Evolutionary conservation across 2,113 vertebrate species (phyloP), one percentile per base, ranked within the genome.

Genomic region (Entomyzon cyanotis): DNA sequence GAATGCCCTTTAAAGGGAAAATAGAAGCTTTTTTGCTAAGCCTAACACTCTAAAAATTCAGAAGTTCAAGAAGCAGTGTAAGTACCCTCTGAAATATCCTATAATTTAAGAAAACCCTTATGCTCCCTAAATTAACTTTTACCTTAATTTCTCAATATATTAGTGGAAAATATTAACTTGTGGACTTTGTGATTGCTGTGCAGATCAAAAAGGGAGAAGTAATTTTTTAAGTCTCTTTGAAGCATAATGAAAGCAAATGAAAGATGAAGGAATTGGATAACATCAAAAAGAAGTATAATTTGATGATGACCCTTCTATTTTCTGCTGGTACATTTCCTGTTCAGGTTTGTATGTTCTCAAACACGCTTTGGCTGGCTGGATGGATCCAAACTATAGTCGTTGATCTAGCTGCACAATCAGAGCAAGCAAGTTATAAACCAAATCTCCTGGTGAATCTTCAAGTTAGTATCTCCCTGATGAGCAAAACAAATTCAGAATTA

Each of bases 221-320:
- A 75, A n/a, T 81, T 86, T 84, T 87, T 94, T 14, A 85, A 93
- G 50, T 83, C 47, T 74, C 79, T 93, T 93, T 95, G 92, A 90
- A 94, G 85, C 84, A 46, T 92, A 95, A 92, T 92, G 71, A 94
- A 95, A 96, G 79, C 42, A 92, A 86, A 86, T 81, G 75, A 81
- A 83, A 74, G 74, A 83, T 85, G 53, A 93, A 94, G 63, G 59
- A 74, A 91, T 60, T 76, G 59, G 75, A 74, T 88, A 83, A 83
- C 70, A 89, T 89, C 49, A 89, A 93, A 94, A 91, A 79, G 53
- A 83, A 89, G 65, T 85, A 33, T 65, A 64, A 79, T 87, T 82
- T 87, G 74, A 35, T 68, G 3, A 17, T 80, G 56, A 67, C 28
- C 50, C 88, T 84, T 55, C 46, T 55, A 1, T 83, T 55, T 83